Base-by-base conservation (phyloP, 2,113 vertebrate species). In the Corvus moneduloides region DNA sequence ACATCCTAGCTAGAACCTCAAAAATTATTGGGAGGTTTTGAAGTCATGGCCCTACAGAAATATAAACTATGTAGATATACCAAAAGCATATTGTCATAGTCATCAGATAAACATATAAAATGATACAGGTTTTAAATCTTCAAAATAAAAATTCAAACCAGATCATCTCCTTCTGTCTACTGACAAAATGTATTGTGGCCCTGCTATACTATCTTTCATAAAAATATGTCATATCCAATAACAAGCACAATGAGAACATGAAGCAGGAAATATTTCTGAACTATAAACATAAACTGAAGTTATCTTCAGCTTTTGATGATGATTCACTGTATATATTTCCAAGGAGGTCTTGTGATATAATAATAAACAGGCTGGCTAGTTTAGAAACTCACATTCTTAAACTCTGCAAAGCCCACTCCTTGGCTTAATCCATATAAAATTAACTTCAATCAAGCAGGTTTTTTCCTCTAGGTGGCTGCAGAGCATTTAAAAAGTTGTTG, bases 401-500 rank as follows among this genome's bases (percentile, higher is more conserved):
- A 88, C 66, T 75, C 44, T 79, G 68, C 77, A 68, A 48, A 94
- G 41, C 69, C 69, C 59, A 66, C n/a, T 96, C 63, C 12, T 43
- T 83, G 64, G 44, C 32, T 87, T 90, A 76, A 93, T 43, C 28
- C n/a, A 21, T 21, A 63, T 11, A 75, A 92, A 94, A 96, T 81
- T 64, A 87, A 90, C 43, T 91, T 73, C 20, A 81, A 30, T 82
- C 81, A 84, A 87, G 92, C 11, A 2, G 5, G 12, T 62, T 41
- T 81, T 90, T 95, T 95, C 96, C 97, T 97, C 93, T 95, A 97
- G 96, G 86, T 92, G 95, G 91, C 96, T 96, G 85, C 87, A 97
- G 56, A 95, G 88, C 75, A 92, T 94, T 95, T 90, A 44, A 89
- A 87, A 96, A 95, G 58, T 59, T 87, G 30, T 74, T 78, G 48